Conservation (phyloP, 2,113 vertebrate genomes). For the Phylloscopus trochilus region DNA sequence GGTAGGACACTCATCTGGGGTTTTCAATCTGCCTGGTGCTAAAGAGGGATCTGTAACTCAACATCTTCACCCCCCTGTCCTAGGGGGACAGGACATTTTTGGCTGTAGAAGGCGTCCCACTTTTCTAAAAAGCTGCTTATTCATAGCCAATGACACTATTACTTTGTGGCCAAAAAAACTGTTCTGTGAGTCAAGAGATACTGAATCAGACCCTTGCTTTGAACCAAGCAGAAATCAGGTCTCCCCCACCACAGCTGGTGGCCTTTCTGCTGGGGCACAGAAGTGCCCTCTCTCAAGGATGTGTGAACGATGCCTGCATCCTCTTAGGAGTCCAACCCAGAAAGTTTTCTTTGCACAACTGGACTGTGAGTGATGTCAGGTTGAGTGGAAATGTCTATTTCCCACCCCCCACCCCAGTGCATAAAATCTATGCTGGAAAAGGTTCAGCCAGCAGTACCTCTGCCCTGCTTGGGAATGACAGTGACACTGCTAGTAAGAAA, state of each 20-base stretch:
- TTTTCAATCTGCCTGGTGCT: neutral
- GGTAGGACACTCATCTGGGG: neutral
- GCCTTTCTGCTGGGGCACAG: neutral
- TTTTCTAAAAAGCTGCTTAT: neutral
- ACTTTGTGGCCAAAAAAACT: neutral
- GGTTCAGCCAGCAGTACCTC: neutral
- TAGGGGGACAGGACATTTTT: neutral
- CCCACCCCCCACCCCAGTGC: too few relatives aligned
- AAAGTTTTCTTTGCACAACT: neutral
- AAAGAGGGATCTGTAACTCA: neutral
- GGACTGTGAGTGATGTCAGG: neutral
- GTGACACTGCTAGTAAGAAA: neutral
- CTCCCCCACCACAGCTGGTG: neutral
- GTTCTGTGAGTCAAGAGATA: neutral
- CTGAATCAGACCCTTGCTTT: neutral
- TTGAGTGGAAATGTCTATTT: neutral
- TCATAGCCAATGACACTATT: neutral
- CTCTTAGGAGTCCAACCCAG: neutral
- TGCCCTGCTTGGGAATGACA: neutral
- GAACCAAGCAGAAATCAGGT: neutral
- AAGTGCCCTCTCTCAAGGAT: neutral
- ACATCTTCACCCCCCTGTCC: neutral
- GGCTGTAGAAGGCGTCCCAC: neutral
- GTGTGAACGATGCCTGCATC: fast-evolving
- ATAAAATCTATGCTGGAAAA: neutral